Base-by-base conservation (phyloP, 1,140 invertebrate species). In the Drosophila neocordata region DNA sequence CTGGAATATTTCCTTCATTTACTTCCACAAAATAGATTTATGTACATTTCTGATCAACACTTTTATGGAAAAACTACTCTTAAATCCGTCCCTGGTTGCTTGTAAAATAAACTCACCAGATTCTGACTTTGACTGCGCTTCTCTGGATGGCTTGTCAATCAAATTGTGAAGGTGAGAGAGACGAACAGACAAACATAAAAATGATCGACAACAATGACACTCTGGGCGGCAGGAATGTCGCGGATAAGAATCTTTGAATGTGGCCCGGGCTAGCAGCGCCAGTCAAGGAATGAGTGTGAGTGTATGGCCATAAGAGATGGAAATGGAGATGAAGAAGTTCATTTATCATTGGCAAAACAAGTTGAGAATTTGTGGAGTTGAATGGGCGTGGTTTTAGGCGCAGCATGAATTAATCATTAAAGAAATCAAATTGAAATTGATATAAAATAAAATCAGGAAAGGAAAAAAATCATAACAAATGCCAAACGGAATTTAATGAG, bases 191-290 rank as follows among this genome's bases (percentile, higher is more conserved):
- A 44, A 75, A 69, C 81, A 85, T 85, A 87, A 85, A 85, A 85
- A 85, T 85, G 82, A 85, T 85, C 82, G 82, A 85, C 82, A 85
- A 87, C 82, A 85, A 85, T 87, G 82, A 85, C 82, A 85, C 82
- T 87, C 82, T 85, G 82, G 82, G 82, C 82, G 82, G 82, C 83
- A 88, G 83, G 82, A 85, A 85, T 85, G 82, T 87, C 82, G 84
- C 82, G 78, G 82, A 85, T 85, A 85, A 85, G 55, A 67, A 85
- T 85, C 82, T 60, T 60, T 15, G 20, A 48, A 71, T 62, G 37
- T 65, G 51, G 44, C 24, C 63, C 18, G 52, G 15, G 52, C 51
- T 35, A 62, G 66, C 24, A 62, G 66, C 24, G 38, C 44, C 53
- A 57, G 24, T 35, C 22, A 9, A 58, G 59, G 73, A 81, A 76